Conservation (phyloP, 2,797 vertebrate species). For the Balearica regulorum region DNA sequence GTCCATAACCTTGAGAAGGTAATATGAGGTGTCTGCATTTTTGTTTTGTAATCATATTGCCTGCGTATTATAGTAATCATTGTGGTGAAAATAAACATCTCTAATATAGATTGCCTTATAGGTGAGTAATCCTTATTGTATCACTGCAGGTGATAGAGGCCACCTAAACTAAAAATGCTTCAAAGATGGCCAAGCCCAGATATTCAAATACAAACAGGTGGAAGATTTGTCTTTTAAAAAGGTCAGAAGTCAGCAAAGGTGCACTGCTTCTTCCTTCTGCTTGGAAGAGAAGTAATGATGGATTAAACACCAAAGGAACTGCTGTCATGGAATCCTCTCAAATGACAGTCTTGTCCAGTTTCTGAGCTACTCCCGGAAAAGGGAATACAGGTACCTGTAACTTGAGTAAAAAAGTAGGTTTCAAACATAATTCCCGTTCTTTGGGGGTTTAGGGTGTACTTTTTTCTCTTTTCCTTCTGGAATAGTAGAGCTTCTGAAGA, state of each 20-base stretch:
- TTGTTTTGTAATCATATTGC: constrained; percentile 46
- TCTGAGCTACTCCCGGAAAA: not conserved
- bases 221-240: not conserved
- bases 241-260: not conserved
- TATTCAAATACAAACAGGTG: not conserved
- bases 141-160: not conserved
- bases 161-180: not conserved
- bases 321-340: not conserved
- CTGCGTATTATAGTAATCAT: not conserved
- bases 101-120: not conserved
- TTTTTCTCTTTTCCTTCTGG: not conserved
- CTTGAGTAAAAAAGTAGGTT: not conserved
- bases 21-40: constrained; percentile 40
- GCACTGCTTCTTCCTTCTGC: not conserved
- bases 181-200: not conserved
- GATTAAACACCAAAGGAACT: not conserved
- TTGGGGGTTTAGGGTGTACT: not conserved
- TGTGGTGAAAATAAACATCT: not conserved
- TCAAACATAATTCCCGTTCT: not conserved
- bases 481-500: not conserved
- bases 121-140: not conserved
- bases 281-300: not conserved
- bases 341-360: not conserved
- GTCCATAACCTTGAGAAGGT: constrained; percentile 48
- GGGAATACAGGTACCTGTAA: not conserved